Conservation (phyloP, 2,797 vertebrate species). For the Anguilla pacifica region DNA sequence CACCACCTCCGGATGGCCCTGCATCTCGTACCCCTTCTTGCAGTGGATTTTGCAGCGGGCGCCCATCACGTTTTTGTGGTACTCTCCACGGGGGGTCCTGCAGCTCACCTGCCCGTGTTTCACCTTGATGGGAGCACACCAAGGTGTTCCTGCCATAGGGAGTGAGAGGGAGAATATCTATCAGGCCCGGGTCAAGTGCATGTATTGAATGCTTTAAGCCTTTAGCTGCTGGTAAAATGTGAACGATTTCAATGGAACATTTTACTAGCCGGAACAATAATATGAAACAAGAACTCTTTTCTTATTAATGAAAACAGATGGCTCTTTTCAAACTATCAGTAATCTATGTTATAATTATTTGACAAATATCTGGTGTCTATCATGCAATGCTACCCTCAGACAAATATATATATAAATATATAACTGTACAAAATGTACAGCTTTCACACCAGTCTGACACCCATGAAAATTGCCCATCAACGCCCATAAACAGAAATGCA, state of each 20-base stretch:
- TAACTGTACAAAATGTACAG: background rate
- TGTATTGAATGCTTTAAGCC: background rate
- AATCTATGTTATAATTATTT: background rate
- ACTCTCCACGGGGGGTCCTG: constrained; percentile 81
- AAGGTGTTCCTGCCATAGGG: constrained; percentile 79
- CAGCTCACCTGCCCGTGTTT: constrained; percentile 92
- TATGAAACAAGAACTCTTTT: background rate
- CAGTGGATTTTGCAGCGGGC: constrained; percentile 91
- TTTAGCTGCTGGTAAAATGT: background rate
- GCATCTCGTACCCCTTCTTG: constrained; percentile 87
- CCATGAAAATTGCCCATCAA: background rate
- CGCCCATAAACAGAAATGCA: background rate
- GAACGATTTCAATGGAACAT: background rate
- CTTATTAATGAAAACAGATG: background rate
- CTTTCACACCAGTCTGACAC: background rate
- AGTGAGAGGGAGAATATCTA: constrained; percentile 40
- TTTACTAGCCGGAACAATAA: background rate
- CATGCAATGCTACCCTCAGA: background rate
- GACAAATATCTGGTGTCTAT: background rate
- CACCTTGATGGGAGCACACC: constrained; percentile 94
- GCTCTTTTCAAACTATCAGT: background rate
- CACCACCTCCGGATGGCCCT: constrained; percentile 81
- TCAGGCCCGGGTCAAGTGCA: background rate
- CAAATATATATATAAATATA: background rate
- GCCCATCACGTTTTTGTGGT: constrained; percentile 86